Base-by-base conservation (phyloP, 2,797 vertebrate species). In the Manis javanica region DNA sequence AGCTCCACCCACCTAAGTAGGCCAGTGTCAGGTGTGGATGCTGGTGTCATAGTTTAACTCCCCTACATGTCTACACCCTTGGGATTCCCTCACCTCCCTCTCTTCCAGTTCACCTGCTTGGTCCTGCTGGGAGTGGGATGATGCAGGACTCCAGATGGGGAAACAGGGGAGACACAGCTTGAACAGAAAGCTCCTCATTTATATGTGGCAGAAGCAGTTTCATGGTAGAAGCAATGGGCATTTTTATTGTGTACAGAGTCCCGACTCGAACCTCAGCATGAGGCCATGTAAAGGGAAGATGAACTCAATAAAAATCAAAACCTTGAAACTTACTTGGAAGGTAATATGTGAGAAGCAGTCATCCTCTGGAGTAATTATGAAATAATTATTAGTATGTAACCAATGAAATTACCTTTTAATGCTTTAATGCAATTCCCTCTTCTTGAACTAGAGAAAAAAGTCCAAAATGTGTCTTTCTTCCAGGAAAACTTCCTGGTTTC, bases 401-500 rank as follows among this genome's bases (percentile, higher is more conserved):
- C 26, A 69, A 71, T 37, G 53, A 85, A 82, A 91, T 96, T 23
- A 37, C 37, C 34, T 94, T 34, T 71, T 39, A 85, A 42, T 13
- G 55, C 53, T 94, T 87, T 85, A 19, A 42, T 39, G 29, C 24
- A 31, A 10, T 31, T 26, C 34, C 23, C 12, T 57, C 34, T 55
- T 89, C 74, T 72, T 59, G 12, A 87, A 91, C 69, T 23, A 77
- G 49, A 87, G 49, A 64, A 64, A 51, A 78, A 68, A 75, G 66
- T 82, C 31, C 37, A 34, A 49, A 96, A 63, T 90, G 42, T 87
- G n/a, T 91, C 85, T 96, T 94, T 68, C 91, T 95, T 74, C 14
- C 5, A 42, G 42, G 37, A 79, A 71, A 81, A 77, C 42, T 64
- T 18, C 34, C 57, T 53, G 8, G 18, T 84, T 93, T 94, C 55